These are phyloP conservation scores for Heliconius erato DNA, from an alignment of 2,888 invertebrate species.

Conservation along the genomic window DNA sequence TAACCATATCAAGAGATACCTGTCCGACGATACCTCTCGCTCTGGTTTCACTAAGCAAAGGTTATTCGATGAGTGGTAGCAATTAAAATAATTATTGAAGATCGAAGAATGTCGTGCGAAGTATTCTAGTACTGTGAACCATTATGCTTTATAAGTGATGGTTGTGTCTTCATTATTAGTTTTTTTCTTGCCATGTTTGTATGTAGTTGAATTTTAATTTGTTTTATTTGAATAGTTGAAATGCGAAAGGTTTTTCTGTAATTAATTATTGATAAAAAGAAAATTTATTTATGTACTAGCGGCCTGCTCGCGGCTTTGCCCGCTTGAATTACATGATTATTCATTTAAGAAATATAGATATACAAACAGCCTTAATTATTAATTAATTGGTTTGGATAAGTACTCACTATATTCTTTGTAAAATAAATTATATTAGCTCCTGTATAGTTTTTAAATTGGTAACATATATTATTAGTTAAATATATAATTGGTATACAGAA, in stretches of 20 bases:
- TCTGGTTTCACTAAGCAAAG: conserved; percentile 56
- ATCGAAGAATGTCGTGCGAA: conserved; percentile 11
- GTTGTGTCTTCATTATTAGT: neutral
- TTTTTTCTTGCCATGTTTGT: neutral
- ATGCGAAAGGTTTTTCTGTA: neutral
- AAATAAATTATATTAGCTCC: no score
- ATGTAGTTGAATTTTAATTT: neutral
- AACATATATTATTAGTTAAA: no score
- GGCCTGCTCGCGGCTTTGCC: no score
- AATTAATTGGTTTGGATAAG: no score
- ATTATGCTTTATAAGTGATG: conserved; percentile 20
- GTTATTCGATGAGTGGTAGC: conserved; percentile 44
- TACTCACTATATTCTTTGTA: no score
- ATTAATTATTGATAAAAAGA: no score
- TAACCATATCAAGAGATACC: conserved; percentile 30
- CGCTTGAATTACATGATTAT: no score
- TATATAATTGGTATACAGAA: no score
- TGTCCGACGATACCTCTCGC: conserved; percentile 53
- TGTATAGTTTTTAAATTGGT: no score
- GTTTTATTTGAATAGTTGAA: neutral
- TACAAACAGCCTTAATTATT: no score
- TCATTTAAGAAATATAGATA: no score
- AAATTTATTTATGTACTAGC: no score
- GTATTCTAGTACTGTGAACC: neutral
- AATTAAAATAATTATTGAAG: conserved; percentile 36